phyloP scores from a whole-genome alignment of 2,113 vertebrate genomes.

The Oncorhynchus nerka region DNA sequence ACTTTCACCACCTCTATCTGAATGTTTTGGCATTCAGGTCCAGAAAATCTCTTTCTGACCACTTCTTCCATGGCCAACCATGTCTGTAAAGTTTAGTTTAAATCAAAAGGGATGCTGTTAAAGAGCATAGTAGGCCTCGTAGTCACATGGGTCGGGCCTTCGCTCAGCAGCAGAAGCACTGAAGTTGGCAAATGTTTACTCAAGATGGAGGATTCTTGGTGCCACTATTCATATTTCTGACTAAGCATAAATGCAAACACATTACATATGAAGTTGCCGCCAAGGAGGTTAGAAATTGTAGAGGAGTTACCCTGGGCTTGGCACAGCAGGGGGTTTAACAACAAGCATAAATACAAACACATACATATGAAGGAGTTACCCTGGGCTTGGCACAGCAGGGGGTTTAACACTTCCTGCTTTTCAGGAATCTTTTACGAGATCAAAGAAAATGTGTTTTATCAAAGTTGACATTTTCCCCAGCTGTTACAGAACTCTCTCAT shows the following conservation, averaged over 20 bases:
- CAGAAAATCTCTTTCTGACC: no score
- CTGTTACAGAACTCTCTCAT: constrained; percentile 20
- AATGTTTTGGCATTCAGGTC: no score
- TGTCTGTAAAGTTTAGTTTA: no score
- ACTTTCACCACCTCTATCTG: no score
- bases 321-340: neutral
- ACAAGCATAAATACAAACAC: constrained; percentile 35
- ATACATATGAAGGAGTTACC: constrained; percentile 5
- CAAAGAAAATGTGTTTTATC: constrained; percentile 47
- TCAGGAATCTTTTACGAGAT: constrained; percentile 20
- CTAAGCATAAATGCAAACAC: constrained; percentile 35
- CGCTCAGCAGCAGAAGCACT: constrained; percentile 22
- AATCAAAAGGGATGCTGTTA: no score
- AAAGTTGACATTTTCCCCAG: constrained; percentile 51
- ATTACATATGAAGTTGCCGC: constrained; percentile 11
- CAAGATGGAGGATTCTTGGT: constrained; percentile 15
- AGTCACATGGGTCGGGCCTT: neutral
- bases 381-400: neutral
- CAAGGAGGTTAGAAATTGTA: constrained; percentile 8
- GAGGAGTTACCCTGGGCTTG: constrained; percentile 12
- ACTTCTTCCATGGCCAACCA: no score
- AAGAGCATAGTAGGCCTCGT: constrained; percentile 16
- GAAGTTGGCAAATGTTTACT: constrained; percentile 40
- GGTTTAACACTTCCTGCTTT: constrained; percentile 22
- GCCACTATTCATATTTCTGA: constrained; percentile 35